A percentile compares a stretch with the other conserved stretches of the same genome.
These are phyloP conservation scores for Epirrhoe tristata DNA, from an alignment of 2,888 invertebrate species.

Conservation along the genomic window DNA sequence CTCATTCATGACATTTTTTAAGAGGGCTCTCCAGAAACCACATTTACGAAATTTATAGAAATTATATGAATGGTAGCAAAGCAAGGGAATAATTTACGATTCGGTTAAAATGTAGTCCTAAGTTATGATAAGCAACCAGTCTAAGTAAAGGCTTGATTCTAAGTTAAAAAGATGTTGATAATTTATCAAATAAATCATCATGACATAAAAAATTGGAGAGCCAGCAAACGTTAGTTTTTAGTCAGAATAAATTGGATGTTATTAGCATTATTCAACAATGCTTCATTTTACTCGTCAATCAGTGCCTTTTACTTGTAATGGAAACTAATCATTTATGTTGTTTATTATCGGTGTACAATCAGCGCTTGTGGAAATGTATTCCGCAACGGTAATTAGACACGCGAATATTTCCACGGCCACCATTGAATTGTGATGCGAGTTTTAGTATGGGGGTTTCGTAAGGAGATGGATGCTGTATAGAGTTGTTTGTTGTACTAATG, in stretches of 20 bases:
- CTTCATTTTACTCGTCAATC: constrained; percentile 49
- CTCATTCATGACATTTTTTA: neutral
- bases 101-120: constrained; percentile 33
- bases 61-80: neutral
- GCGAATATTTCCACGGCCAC: constrained; percentile 28
- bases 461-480: constrained; percentile 41
- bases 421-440: constrained; percentile 35
- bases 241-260: constrained; percentile 27
- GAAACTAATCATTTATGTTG: constrained; percentile 47
- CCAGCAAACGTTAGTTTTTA: constrained; percentile 12
- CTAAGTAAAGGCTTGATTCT: constrained; percentile 22
- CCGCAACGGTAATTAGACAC: constrained; percentile 32
- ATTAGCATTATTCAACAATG: constrained; percentile 34
- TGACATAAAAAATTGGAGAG: constrained; percentile 23
- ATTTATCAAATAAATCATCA: constrained; percentile 28
- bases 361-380: constrained; percentile 35
- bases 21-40: constrained; percentile 11
- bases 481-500: constrained; percentile 52
- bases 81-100: neutral
- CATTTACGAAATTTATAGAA: neutral
- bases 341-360: constrained; percentile 33
- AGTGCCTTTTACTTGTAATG: constrained; percentile 62
- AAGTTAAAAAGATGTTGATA: constrained; percentile 29
- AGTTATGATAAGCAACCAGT: constrained; percentile 37
- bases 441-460: constrained; percentile 35